Evolutionary conservation across 2,888 invertebrate species (phyloP).

Genomic region (Microctonus brassicae): DNA sequence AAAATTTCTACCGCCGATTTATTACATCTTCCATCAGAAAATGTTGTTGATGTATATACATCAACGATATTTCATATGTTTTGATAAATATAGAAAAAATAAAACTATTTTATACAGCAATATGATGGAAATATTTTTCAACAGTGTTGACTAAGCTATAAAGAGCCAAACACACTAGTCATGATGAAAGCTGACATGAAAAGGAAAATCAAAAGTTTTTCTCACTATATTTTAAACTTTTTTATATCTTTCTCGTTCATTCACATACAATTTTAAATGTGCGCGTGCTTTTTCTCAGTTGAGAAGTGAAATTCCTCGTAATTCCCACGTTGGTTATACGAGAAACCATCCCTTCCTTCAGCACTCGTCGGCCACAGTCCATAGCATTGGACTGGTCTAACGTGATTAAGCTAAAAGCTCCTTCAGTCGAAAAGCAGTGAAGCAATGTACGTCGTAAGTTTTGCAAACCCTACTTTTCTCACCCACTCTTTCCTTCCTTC

Average conservation of each 20-base stretch:
- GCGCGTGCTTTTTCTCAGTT: slow-evolving; percentile 26
- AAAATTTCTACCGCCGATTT: too few relatives aligned
- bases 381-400: slow-evolving; percentile 47
- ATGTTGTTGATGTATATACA: too few relatives aligned
- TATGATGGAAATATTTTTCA: neutral
- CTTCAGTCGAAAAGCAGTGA: slow-evolving; percentile 45
- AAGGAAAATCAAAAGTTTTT: slow-evolving; percentile 24
- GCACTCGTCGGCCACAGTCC: slow-evolving; percentile 35
- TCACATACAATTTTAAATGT: slow-evolving; percentile 26
- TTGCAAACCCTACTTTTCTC: slow-evolving; percentile 1
- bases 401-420: slow-evolving; percentile 56
- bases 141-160: neutral
- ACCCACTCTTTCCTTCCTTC: neutral
- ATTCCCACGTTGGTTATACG: slow-evolving; percentile 43
- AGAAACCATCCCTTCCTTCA: neutral
- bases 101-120: too few relatives aligned
- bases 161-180: neutral
- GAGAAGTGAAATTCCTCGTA: slow-evolving; percentile 48
- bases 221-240: neutral
- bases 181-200: neutral
- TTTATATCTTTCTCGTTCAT: slow-evolving; percentile 26
- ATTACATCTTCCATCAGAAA: too few relatives aligned
- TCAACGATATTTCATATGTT: too few relatives aligned
- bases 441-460: slow-evolving; percentile 11
- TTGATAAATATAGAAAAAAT: too few relatives aligned